A percentile compares a stretch with the other conserved stretches of the same genome.
Evolutionary conservation across 2,797 vertebrate genomes (phyloP).

Genomic region (Dendrocincla fuliginosa): DNA sequence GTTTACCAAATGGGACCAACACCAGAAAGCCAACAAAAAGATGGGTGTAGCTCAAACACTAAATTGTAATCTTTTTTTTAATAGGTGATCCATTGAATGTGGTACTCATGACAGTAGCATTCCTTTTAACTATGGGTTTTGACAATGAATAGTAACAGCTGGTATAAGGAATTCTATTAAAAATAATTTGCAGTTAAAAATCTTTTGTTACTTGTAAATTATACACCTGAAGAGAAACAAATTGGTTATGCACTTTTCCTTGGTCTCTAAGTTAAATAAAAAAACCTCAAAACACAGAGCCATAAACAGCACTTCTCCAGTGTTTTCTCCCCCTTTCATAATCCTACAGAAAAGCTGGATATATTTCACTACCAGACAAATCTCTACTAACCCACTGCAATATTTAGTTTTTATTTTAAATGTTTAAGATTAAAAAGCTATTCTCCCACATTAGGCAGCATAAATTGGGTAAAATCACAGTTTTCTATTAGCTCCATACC

Average conservation of each 20-base stretch:
- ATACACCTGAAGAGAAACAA: background rate
- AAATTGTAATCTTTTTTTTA: background rate
- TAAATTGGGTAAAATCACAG: background rate
- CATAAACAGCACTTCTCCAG: background rate
- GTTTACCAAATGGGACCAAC: background rate
- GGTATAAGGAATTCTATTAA: background rate
- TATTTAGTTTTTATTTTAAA: background rate
- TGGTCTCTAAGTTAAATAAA: background rate
- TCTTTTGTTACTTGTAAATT: background rate
- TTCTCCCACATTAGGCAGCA: background rate
- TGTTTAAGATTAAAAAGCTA: background rate
- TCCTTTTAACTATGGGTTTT: background rate
- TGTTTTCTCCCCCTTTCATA: background rate
- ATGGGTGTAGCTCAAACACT: background rate
- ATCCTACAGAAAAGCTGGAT: background rate
- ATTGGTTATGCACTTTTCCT: background rate
- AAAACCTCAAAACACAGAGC: background rate
- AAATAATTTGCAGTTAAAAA: background rate
- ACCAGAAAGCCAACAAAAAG: background rate
- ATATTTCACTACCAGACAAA: background rate
- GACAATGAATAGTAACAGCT: background rate
- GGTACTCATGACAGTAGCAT: background rate
- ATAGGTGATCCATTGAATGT: background rate
- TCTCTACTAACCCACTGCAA: background rate
- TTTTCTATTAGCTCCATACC: background rate